phyloP scores from a whole-genome alignment of 2,888 invertebrate species.

The Pediacus dermestoides region DNA sequence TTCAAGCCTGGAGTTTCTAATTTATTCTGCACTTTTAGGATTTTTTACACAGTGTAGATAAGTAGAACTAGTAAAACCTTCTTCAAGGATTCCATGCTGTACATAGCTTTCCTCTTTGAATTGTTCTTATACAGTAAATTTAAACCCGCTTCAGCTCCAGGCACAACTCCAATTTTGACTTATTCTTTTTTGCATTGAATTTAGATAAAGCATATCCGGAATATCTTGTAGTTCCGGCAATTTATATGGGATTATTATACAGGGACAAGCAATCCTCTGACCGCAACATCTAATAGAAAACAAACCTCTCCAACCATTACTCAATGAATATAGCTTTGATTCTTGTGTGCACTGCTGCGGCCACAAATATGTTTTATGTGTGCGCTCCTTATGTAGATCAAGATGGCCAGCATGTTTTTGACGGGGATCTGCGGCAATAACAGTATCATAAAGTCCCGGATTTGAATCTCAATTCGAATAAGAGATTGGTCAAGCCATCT shows the following conservation, averaged over 20 bases:
- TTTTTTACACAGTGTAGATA: too few species aligned
- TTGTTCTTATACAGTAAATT: too few species aligned
- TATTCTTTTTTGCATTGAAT: too few species aligned
- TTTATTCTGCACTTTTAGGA: too few species aligned
- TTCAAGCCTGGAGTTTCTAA: too few species aligned
- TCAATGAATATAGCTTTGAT: constrained; percentile 39
- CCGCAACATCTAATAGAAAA: constrained; percentile 34
- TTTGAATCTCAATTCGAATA: constrained; percentile 4
- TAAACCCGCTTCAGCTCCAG: too few species aligned
- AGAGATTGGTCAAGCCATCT: constrained; percentile 5
- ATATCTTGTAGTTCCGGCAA: too few species aligned
- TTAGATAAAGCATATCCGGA: too few species aligned
- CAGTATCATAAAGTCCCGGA: constrained; percentile 45
- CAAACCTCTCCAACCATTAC: constrained; percentile 35
- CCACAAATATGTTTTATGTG: constrained; percentile 41
- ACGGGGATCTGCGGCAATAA: constrained; percentile 46
- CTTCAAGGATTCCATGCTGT: too few species aligned
- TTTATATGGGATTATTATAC: constrained; percentile 7
- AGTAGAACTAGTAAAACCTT: too few species aligned
- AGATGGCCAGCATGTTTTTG: constrained; percentile 46
- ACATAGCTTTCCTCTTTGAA: too few species aligned
- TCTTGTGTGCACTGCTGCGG: constrained; percentile 26
- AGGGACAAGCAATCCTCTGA: constrained; percentile 19
- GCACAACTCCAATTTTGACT: too few species aligned
- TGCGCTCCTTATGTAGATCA: constrained; percentile 28